Evolutionary conservation across 2,113 vertebrate species (phyloP), one percentile per base, ranked within the genome.

Genomic region (Periophthalmodon schlosseri): DNA sequence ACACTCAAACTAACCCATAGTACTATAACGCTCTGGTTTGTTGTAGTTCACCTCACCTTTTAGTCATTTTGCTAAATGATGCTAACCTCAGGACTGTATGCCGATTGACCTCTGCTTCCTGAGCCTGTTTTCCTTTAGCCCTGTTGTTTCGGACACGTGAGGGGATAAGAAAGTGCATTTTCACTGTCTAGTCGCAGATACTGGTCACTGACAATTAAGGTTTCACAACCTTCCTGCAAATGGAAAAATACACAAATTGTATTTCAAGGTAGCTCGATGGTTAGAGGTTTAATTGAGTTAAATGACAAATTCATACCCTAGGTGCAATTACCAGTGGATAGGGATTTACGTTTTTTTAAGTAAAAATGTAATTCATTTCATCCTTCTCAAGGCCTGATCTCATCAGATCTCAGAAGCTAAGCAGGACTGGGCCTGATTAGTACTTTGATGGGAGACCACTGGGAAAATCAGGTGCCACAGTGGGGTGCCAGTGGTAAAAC

Each of bases 101-200:
- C 14, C 18, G 57, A 4, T 2, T 71, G 36, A 18, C 49, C 49
- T 7, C 64, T 60, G 70, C 70, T 75, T 75, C 70, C 68, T 76
- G 49, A 81, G 69, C 71, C 68, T 5, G 2, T 14, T 21, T 56
- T 44, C 67, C 60, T 34, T 16, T 65, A 72, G 70, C 46, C 21
- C 49, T 73, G 52, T 64, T 73, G 52, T 28, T 28, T 73, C n/a
- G 56, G 24, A 78, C 63, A 68, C 11, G 28, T 13, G 47, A 69
- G 52, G 34, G 63, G 33, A 36, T 44, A 65, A 39, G 10, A 39
- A 11, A 65, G 63, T 39, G 63, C 20, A 34, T 39, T 65, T 65
- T 39, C 33, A 65, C 34, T 16, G 28, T 20, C 28, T 63, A 44
- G 34, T 68, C 72, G 60, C 82, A 65, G 68, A 65, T 0, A 16